A percentile compares a stretch with the other conserved stretches of the same genome.
Conservation (phyloP, 2,113 vertebrate species). For the Oriolus oriolus region DNA sequence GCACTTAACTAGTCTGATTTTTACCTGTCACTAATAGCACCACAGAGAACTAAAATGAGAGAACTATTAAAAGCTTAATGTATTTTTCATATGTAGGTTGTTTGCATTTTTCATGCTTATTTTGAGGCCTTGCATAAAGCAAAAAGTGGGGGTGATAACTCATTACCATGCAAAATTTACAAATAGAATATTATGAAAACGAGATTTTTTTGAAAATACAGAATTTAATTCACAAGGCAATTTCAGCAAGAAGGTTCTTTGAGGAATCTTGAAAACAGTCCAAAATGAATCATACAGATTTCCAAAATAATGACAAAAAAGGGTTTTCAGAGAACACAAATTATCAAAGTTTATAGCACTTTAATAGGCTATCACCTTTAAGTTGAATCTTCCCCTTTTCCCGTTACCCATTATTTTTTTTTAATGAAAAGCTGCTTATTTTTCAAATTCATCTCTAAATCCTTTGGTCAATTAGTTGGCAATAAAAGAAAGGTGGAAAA, state of each 20-base stretch:
- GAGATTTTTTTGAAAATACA: neutral
- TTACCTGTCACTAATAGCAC: conserved; percentile 30
- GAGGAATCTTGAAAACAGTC: neutral
- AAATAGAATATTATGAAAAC: neutral
- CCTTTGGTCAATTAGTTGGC: neutral
- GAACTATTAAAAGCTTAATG: conserved; percentile 11
- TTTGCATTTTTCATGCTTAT: conserved; percentile 34
- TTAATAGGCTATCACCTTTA: neutral
- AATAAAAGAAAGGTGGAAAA: neutral
- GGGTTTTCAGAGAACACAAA: neutral
- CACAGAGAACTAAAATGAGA: neutral
- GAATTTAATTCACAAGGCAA: neutral
- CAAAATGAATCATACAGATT: neutral
- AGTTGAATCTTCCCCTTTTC: neutral
- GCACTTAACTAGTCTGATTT: conserved; percentile 12
- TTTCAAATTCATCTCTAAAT: neutral
- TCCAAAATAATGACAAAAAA: neutral
- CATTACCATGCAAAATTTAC: neutral
- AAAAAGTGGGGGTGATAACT: neutral
- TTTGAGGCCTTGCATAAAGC: neutral
- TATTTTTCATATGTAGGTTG: conserved; percentile 27
- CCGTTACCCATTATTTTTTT: neutral
- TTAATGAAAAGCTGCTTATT: neutral
- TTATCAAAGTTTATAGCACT: neutral
- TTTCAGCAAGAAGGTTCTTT: neutral